A percentile compares a stretch with the other conserved stretches of the same genome.
phyloP scores from a whole-genome alignment of 2,797 vertebrate genomes.

The Hybognathus amarus region DNA sequence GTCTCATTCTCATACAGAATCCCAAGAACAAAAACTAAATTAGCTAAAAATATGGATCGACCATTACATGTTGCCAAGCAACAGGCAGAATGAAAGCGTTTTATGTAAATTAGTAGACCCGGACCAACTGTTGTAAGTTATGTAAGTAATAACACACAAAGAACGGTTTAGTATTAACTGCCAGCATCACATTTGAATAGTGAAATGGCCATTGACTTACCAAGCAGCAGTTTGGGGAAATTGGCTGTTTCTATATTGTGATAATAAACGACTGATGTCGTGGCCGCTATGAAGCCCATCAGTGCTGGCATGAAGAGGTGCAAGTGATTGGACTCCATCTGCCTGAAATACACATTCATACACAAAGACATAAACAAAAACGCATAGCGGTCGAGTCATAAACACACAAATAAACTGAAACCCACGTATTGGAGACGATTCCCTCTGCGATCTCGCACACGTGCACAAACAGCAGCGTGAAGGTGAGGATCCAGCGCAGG shows the following conservation, averaged over 20 bases:
- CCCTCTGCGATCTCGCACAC: conserved; percentile 98
- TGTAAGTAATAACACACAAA: background rate
- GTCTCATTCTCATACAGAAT: background rate
- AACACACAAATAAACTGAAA: background rate
- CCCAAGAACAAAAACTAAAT: background rate
- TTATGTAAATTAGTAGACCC: conserved; percentile 1
- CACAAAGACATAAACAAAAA: conserved; percentile 12
- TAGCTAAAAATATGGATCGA: background rate
- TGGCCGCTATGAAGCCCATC: conserved; percentile 96
- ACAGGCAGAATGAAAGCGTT: background rate
- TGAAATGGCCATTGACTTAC: conserved; percentile 72
- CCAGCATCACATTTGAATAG: background rate
- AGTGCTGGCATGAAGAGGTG: conserved; percentile 96
- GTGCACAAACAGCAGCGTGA: conserved; percentile 92
- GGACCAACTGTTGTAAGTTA: background rate
- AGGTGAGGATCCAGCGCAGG: conserved; percentile 95
- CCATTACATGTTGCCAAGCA: conserved; percentile 3
- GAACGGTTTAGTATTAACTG: background rate
- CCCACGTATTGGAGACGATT: conserved; percentile 92
- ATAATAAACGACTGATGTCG: conserved; percentile 96
- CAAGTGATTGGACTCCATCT: conserved; percentile 83
- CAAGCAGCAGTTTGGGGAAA: conserved; percentile 94
- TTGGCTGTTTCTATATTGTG: conserved; percentile 99
- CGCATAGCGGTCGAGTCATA: background rate
- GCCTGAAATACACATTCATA: conserved; percentile 66